Conservation (phyloP, 1,140 invertebrate species). For the Drosophila kepulauana region DNA sequence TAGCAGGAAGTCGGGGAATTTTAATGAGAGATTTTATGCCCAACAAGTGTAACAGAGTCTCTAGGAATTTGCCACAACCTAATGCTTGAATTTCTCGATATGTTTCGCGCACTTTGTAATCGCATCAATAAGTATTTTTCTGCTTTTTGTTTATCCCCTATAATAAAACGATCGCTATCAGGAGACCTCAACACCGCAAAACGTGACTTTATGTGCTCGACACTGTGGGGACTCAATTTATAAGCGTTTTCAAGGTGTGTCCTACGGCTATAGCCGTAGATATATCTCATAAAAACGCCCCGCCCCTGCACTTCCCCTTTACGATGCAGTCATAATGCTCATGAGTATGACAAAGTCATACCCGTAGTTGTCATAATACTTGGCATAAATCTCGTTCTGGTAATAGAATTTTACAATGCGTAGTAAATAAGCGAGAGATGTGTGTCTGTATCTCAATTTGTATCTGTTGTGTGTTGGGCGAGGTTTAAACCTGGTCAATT, state of each 20-base stretch:
- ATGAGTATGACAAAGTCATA: conserved; percentile 42
- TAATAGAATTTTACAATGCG: conserved; percentile 67
- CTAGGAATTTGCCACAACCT: conserved; percentile 2
- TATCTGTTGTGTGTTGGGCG: conserved; percentile 13
- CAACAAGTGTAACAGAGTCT: conserved; percentile 21
- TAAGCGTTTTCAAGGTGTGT: conserved; percentile 68
- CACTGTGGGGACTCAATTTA: conserved; percentile 58
- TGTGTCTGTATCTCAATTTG: conserved; percentile 7
- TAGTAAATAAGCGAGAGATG: conserved; percentile 57
- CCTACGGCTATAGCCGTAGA: conserved; percentile 46
- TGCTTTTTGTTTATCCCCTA: neutral
- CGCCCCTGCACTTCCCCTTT: neutral
- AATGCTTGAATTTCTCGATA: conserved; percentile 26
- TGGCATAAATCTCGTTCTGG: conserved; percentile 61
- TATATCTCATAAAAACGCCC: conserved; percentile 13
- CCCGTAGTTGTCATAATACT: conserved; percentile 56
- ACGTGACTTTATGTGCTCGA: conserved; percentile 67
- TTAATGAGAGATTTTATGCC: conserved; percentile 47
- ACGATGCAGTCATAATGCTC: conserved; percentile 20
- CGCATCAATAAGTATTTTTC: conserved; percentile 20
- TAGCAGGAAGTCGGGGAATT: conserved; percentile 26
- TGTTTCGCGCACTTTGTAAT: conserved; percentile 1
- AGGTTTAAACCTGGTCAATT: conserved; percentile 7
- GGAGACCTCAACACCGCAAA: conserved; percentile 56
- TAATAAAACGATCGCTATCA: conserved; percentile 42